Conservation (phyloP, 2,888 invertebrate species). For the Hydraecia micacea region DNA sequence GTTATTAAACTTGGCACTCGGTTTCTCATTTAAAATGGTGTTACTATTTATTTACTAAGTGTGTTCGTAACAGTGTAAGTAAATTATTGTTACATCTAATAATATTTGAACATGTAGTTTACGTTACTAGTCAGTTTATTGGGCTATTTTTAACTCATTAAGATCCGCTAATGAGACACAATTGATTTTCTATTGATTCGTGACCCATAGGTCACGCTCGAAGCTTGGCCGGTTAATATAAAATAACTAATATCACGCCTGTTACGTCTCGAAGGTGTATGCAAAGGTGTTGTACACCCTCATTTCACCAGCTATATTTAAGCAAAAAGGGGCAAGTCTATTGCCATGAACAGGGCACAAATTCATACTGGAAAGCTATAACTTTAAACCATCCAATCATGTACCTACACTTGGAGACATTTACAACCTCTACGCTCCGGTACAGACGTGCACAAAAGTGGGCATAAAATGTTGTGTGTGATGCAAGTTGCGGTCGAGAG, state of each 20-base stretch:
- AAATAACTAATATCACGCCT: not conserved
- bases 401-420: conserved; percentile 18
- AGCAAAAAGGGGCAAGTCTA: not conserved
- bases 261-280: not conserved
- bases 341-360: not conserved
- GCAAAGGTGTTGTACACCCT: too few relatives aligned
- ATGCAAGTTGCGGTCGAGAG: conserved; percentile 32
- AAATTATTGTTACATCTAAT: not conserved
- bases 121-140: not conserved
- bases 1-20: not conserved
- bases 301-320: not conserved
- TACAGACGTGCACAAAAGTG: conserved; percentile 36
- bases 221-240: too few relatives aligned
- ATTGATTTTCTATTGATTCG: too few relatives aligned
- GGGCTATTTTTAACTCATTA: not conserved
- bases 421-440: not conserved
- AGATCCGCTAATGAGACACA: too few relatives aligned
- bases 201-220: too few relatives aligned
- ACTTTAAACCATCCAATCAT: not conserved
- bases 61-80: not conserved
- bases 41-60: not conserved
- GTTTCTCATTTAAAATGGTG: not conserved
- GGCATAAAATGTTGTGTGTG: conserved; percentile 34
- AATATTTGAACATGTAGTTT: not conserved
- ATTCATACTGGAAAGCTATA: not conserved